Evolutionary conservation across 2,113 vertebrate genomes (phyloP).

Genomic region (Lycaon pictus): DNA sequence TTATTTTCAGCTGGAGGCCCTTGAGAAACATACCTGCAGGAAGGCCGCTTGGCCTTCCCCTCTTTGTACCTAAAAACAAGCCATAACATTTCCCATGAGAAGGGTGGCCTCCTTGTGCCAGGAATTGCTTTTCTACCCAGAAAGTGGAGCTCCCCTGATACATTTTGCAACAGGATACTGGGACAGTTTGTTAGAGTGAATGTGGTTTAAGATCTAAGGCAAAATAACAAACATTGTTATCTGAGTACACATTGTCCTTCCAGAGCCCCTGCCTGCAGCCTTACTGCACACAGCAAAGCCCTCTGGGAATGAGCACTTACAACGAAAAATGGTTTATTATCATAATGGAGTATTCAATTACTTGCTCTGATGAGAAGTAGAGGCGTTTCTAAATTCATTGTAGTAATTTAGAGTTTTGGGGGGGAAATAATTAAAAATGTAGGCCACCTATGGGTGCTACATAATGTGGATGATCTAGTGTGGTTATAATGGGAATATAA

Average conservation of each 20-base stretch:
- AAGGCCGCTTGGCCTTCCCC: background rate
- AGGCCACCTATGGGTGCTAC: conserved; percentile 77
- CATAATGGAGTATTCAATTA: conserved; percentile 77
- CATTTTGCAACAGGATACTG: background rate
- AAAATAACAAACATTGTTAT: conserved; percentile 50
- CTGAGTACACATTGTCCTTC: background rate
- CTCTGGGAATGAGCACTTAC: conserved; percentile 70
- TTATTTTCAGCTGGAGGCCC: background rate
- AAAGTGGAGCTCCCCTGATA: background rate
- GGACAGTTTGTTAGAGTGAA: background rate
- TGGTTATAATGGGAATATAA: conserved; percentile 61
- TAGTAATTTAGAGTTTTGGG: conserved; percentile 76
- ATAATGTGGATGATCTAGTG: conserved; percentile 62
- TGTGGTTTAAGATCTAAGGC: conserved; percentile 19
- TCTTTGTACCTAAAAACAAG: background rate
- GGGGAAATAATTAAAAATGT: conserved; percentile 74
- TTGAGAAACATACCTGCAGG: background rate
- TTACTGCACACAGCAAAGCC: conserved; percentile 35
- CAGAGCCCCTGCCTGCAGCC: conserved; percentile 17
- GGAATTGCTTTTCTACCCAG: background rate
- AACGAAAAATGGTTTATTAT: conserved; percentile 68
- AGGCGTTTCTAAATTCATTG: conserved; percentile 77
- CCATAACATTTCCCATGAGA: background rate
- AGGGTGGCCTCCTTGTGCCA: background rate
- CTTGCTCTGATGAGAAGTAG: conserved; percentile 65